phyloP scores from a whole-genome alignment of 2,888 invertebrate genomes.

The Margaritifera margaritifera region DNA sequence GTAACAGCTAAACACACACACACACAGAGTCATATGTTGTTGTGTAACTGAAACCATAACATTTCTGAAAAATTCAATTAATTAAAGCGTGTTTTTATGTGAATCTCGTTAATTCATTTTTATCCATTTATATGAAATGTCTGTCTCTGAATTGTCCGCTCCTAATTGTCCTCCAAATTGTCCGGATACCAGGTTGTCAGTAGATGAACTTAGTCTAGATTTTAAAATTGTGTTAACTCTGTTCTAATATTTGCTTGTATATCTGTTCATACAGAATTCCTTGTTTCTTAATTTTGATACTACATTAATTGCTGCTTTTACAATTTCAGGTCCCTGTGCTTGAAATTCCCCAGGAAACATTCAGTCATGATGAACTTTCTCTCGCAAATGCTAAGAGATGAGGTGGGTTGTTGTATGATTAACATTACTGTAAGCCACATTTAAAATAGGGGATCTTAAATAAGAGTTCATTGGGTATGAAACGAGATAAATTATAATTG shows the following conservation, averaged over 20 bases:
- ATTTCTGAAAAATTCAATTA: too few species aligned
- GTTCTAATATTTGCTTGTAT: neutral
- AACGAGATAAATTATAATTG: too few species aligned
- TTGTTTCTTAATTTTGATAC: neutral
- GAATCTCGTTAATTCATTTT: too few species aligned
- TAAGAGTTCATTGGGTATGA: too few species aligned
- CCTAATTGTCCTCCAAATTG: neutral
- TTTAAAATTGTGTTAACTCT: neutral
- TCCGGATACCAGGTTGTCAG: neutral
- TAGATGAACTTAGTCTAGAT: neutral
- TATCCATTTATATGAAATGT: too few species aligned
- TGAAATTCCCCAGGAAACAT: conserved; percentile 97
- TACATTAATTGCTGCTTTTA: neutral
- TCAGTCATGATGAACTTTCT: conserved; percentile 96
- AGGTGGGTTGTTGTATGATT: conserved; percentile 73
- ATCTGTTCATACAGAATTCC: neutral
- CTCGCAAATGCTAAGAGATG: conserved; percentile 96
- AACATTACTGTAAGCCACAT: neutral
- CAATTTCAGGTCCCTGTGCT: conserved; percentile 64
- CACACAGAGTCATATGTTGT: too few species aligned
- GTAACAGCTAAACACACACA: too few species aligned
- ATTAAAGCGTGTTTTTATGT: too few species aligned
- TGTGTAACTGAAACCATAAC: too few species aligned
- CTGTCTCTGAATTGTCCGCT: too few species aligned
- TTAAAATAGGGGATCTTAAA: neutral